Base-by-base conservation (phyloP, 2,113 vertebrate genomes). In the Sialia sialis region DNA sequence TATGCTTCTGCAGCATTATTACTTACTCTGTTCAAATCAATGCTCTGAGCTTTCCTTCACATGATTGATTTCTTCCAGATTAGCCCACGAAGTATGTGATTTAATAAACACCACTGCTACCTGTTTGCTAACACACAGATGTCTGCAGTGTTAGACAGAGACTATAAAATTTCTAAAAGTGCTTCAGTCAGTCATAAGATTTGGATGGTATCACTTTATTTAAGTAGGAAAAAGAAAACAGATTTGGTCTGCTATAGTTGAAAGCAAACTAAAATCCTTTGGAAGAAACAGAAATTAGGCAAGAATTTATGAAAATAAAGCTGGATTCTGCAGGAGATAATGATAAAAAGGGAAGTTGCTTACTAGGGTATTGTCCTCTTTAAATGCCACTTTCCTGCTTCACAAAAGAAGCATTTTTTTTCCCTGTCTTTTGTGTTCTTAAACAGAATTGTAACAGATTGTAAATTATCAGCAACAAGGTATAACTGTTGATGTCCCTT, bases 1-100 rank as follows among this genome's bases (percentile, higher is more conserved):
- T 97, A 98, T 97, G 91, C 95, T 98, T 97, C 96, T 96, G 97
- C 97, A 97, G 95, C 77, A 87, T 98, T 98, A 98, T 98, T 98
- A 98, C 96, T 98, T 98, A 98, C 96, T 97, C 81, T 76, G 80
- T 94, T 98, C 96, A 97, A 98, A 98, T 98, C 98, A 98, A 96
- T 98, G 97, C 91, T 97, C 92, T 96, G 97, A 98, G 98, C 93
- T 97, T 97, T 97, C 80, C 96, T 91, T 92, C 94, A 43, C 70
- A 63, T 97, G 97, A 98, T 98, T 98, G 98, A 98, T 98, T 98
- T 87, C 94, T 96, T 97, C 75, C 92, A 92, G 89, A 98, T 97
- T 96, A 97, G 96, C 96, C 94, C 96, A 90, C 39, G 8, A 89
- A 96, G 68, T 93, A 84, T 22, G 83, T 93, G 92, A 96, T 98